Evolutionary conservation across 2,888 invertebrate species (phyloP), one percentile per base, ranked within the genome.

Genomic region (Scrobipalpa costella): DNA sequence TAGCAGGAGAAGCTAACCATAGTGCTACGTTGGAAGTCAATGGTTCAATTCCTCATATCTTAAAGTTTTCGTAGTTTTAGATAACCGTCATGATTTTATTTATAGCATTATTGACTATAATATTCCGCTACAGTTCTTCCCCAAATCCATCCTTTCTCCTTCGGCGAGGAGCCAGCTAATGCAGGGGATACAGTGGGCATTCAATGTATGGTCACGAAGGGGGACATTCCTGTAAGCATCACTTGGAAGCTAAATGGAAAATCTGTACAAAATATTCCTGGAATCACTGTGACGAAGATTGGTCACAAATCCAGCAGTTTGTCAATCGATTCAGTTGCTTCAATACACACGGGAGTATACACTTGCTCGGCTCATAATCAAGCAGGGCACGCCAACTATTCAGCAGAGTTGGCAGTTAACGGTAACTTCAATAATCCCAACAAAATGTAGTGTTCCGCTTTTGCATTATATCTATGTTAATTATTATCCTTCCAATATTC

Each of bases 211-310:
- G 94, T 96, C 49, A 93, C 93, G 58, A 95, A 96, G 84, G 96
- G 97, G 55, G 97, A 97, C 80, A 91, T 93, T 61, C 97, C 97
- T 7, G 90, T 97, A 40, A 93, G 93, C 75, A 94, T 97, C 63
- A 93, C 93, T 62, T 97, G 97, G 97, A 92, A 92, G 34, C 93
- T 96, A 69, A 95, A 96, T 84, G 94, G 93, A 71, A 92, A 86
- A 79, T 92, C 88, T 72, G 93, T 92, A 72, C 92, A 75, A 63
- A 88, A 81, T 71, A 90, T 87, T 78, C 85, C 86, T 69, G 94
- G 94, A 70, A 89, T 94, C 64, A 86, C 92, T 0, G 92, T 94
- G 47, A 90, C 92, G 57, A 93, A 92, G 84, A 93, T 93, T 76
- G 93, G 93, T 21, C 93, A 93, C 69, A 93, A 94, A 73, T 84